A percentile compares a stretch with the other conserved stretches of the same genome.
phyloP scores from a whole-genome alignment of 2,888 invertebrate species.

The Melieria picta region DNA sequence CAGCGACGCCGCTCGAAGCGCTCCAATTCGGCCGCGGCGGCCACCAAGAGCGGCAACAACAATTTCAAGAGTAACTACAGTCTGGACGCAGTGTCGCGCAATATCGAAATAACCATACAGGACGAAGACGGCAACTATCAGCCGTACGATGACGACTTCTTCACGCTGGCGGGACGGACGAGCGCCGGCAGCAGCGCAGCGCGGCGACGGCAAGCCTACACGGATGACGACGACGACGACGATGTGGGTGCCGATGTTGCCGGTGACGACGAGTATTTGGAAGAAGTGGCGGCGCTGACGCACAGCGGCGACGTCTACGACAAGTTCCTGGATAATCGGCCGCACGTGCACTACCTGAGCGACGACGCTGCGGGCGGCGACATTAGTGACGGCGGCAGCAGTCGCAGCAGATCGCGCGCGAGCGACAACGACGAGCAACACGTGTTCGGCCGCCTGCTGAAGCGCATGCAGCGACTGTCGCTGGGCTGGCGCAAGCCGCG shows the following conservation, averaged over 20 bases:
- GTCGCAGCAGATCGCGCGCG: slow-evolving; percentile 53
- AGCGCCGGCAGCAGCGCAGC: background rate
- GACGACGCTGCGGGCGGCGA: slow-evolving; percentile 58
- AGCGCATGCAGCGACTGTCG: slow-evolving; percentile 64
- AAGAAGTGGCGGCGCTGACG: slow-evolving; percentile 34
- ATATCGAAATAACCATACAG: slow-evolving; percentile 65
- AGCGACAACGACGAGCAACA: slow-evolving; percentile 59
- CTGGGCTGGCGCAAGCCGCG: slow-evolving; percentile 65
- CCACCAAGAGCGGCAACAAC: slow-evolving; percentile 17
- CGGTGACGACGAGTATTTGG: slow-evolving; percentile 37
- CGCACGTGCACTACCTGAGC: slow-evolving; percentile 41
- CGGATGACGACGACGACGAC: slow-evolving; percentile 48
- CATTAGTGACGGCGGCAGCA: slow-evolving; percentile 57
- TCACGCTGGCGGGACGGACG: slow-evolving; percentile 44
- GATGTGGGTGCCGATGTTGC: slow-evolving; percentile 23
- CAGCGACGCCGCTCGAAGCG: slow-evolving; percentile 62
- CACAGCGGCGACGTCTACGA: slow-evolving; percentile 49
- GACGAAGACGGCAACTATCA: slow-evolving; percentile 64
- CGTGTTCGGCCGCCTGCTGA: slow-evolving; percentile 60
- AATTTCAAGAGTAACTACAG: slow-evolving; percentile 51
- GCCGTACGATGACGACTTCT: slow-evolving; percentile 61
- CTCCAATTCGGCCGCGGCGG: slow-evolving; percentile 42
- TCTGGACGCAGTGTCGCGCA: slow-evolving; percentile 62
- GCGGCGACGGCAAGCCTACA: background rate
- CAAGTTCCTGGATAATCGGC: slow-evolving; percentile 45